Evolutionary conservation across 2,888 invertebrate species (phyloP).

Genomic region (Metallyticus violacea): DNA sequence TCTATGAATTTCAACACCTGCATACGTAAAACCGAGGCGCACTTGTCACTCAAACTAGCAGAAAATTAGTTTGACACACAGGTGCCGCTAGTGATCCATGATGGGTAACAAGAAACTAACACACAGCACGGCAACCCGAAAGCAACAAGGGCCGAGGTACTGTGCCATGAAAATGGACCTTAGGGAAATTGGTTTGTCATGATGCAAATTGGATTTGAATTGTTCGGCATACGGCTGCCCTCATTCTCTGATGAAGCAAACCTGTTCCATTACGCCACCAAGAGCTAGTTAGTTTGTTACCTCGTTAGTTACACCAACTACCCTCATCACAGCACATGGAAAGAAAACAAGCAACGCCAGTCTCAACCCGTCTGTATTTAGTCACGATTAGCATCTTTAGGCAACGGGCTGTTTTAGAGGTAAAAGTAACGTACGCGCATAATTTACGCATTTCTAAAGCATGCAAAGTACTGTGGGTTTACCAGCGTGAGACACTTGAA

Average conservation of each 20-base stretch:
- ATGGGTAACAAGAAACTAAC: not conserved
- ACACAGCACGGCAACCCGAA: not conserved
- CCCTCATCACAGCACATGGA: not conserved
- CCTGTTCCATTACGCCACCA: not conserved
- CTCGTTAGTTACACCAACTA: not conserved
- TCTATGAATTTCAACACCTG: not conserved
- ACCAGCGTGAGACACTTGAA: no score
- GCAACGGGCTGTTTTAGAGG: no score
- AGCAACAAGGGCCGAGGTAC: not conserved
- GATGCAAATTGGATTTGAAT: not conserved
- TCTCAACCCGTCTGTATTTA: not conserved
- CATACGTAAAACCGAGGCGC: not conserved
- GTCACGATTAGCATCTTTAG: not conserved
- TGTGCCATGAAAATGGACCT: not conserved
- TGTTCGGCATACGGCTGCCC: not conserved
- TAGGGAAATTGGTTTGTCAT: not conserved
- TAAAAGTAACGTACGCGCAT: no score
- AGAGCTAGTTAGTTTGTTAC: not conserved
- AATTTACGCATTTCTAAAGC: no score
- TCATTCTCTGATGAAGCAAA: not conserved
- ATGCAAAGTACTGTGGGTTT: no score
- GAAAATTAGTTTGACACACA: not conserved
- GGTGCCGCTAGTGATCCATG: not conserved
- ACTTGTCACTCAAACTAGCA: not conserved
- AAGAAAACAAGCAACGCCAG: not conserved